Base-by-base conservation (phyloP, 2,797 vertebrate species). In the Leuciscus waleckii region DNA sequence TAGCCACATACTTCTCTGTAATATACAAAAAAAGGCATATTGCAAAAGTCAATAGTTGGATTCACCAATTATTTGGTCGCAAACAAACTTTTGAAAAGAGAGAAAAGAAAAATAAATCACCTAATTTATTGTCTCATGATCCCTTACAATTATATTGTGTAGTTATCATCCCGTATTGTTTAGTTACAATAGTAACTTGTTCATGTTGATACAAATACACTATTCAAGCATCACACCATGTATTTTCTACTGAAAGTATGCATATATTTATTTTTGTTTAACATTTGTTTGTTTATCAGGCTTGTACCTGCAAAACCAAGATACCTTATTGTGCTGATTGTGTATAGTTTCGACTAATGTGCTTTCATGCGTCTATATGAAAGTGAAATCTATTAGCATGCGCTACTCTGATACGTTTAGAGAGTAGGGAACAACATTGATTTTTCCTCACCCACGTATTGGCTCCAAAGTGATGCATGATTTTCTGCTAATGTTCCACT, bases 401-500 rank as follows among this genome's bases (percentile, higher is more conserved):
- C 17, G 5, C 58, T 79, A 46, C 43, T 43, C 77, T 79, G 77
- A 65, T 65, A 58, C 16, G 5, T 79, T 79, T 65, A 63, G 58
- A 79, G 39, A 43, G 56, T 43, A 32, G 61, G 76, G 58, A 46
- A 65, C 56, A 19, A 46, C 77, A 65, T 79, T 65, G 77, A 79
- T 79, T 79, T 79, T 78, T 65, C 77, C 58, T 65, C 58, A 14
- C 76, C 16, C 56, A 79, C n/a, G 8, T 63, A 63, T 65, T 21
- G n/a, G 76, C 37, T 78, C 54, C 56, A 26, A 63, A 26, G 56
- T 65, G 77, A 63, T 2, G 58, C 39, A 65, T 43, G n/a, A 46
- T 79, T 41, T 63, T 79, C 39, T 79, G 39, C 58, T 65, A 65
- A 79, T 79, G 77, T 65, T 65, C 65, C 77, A 32, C 39, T 79